Percentiles rank a stretch among this genome's conserved stretches.
Conservation (phyloP, 2,113 vertebrate species). For the Seriola quinqueradiata region DNA sequence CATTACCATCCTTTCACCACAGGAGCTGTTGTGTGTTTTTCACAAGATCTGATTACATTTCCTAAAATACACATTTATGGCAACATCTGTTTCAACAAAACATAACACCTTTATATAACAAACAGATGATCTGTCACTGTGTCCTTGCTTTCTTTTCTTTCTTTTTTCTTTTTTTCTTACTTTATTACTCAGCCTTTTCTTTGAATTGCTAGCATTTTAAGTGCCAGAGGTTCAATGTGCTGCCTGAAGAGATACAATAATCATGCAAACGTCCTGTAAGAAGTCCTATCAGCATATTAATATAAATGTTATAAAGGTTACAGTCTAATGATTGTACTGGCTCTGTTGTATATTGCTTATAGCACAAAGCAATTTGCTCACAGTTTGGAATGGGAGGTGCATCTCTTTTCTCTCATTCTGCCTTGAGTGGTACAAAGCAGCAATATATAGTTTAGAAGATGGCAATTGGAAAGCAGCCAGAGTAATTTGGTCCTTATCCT, state of each 20-base stretch:
- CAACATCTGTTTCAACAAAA: conserved; percentile 17
- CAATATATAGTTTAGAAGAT: conserved; percentile 70
- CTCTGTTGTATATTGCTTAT: conserved; percentile 43
- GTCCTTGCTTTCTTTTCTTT: not conserved
- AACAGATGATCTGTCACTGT: conserved; percentile 16
- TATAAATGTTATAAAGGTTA: conserved; percentile 55
- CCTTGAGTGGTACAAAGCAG: conserved; percentile 57
- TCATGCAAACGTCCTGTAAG: conserved; percentile 26
- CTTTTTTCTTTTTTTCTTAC: not conserved
- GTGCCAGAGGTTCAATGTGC: conserved; percentile 11
- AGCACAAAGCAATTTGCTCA: conserved; percentile 61
- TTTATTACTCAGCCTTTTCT: conserved; percentile 24
- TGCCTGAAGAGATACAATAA: conserved; percentile 33
- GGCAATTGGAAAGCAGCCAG: conserved; percentile 65
- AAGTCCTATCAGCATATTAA: conserved; percentile 29
- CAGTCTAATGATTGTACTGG: conserved; percentile 40
- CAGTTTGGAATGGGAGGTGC: conserved; percentile 46
- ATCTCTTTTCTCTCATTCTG: conserved; percentile 43
- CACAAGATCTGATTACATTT: not conserved
- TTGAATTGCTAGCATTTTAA: conserved; percentile 46
- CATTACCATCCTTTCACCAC: not conserved
- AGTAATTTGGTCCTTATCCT: conserved; percentile 73
- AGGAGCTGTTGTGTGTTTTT: not conserved
- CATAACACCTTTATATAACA: not conserved
- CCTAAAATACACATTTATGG: not conserved